These are phyloP conservation scores for Chromoteleia sp. DNA, from an alignment of 2,888 invertebrate genomes.

Conservation along the genomic window DNA sequence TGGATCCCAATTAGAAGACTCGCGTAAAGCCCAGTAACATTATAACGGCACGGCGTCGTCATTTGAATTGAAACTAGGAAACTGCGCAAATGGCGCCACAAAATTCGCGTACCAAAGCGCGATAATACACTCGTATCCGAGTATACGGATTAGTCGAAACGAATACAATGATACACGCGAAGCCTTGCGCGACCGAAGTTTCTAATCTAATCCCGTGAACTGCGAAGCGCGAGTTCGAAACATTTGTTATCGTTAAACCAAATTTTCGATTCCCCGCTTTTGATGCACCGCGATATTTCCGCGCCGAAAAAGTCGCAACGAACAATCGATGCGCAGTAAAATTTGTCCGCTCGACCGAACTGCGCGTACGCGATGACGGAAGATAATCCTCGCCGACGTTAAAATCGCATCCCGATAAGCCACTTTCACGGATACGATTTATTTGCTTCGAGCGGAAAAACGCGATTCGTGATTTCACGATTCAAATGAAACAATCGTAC, in stretches of 20 bases:
- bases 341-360: neutral
- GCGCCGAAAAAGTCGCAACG: neutral
- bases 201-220: constrained; percentile 6
- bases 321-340: neutral
- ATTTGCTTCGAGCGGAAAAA: constrained; percentile 6
- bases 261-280: too few relatives aligned
- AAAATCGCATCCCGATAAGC: neutral
- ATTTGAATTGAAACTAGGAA: constrained; percentile 60
- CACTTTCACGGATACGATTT: neutral
- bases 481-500: constrained; percentile 9
- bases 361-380: neutral
- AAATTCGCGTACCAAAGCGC: constrained; percentile 39
- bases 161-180: constrained; percentile 23
- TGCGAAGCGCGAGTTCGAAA: neutral
- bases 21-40: constrained; percentile 30
- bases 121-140: constrained; percentile 28
- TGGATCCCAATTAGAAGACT: constrained; percentile 52
- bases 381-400: neutral
- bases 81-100: constrained; percentile 33
- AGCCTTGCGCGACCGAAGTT: constrained; percentile 5
- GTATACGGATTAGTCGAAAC: constrained; percentile 33
- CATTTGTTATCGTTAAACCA: neutral
- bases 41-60: constrained; percentile 12
- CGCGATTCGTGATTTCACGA: constrained; percentile 19
- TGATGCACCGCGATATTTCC: neutral